Evolutionary conservation across 2,888 invertebrate species (phyloP), one percentile per base, ranked within the genome.

Genomic region (Julus scanicus): DNA sequence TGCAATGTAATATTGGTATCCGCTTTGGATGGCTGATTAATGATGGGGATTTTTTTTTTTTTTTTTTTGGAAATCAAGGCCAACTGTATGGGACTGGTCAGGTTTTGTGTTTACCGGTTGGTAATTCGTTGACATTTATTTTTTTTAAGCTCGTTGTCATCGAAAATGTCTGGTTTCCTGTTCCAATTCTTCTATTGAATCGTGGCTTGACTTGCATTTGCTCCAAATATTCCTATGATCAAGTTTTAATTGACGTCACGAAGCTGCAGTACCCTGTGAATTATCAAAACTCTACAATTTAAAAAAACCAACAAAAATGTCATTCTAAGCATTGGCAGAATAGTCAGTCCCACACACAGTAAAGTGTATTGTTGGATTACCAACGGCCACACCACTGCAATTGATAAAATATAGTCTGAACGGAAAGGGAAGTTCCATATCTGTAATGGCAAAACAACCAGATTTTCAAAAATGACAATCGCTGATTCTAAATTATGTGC

Each of bases 131-230:
- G 80, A 80, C 80, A 80, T 37, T 80, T 80, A 37, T 37, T 53
- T 80, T 80, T 71, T 80, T 11, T 80, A 80, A 44, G 80, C 29
- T 80, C 80, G 80, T 80, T 80, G 80, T 80, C 80, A 80, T 80
- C 80, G 80, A 37, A 80, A 80, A 37, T 29, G 29, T 37, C 13
- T 29, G 29, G 37, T 37, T 80, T 80, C 80, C 80, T 80, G 80
- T 80, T 37, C 80, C 29, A 63, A 80, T 29, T 80, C 5, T 13
- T 80, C 80, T 37, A 37, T 80, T 37, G 80, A 80, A 29, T 80
- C 29, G 20, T 11, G 80, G 13, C 20, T 80, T 11, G 8, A 20
- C 29, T 5, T 13, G 29, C 37, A 6, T 80, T 71, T 80, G 80
- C 13, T 29, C 80, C 80, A 80, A 80, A 29, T 80, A 80, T 37